These are phyloP conservation scores for Crocodylus rhombifer DNA, from an alignment of 2,797 vertebrate species.

Conservation along the genomic window DNA sequence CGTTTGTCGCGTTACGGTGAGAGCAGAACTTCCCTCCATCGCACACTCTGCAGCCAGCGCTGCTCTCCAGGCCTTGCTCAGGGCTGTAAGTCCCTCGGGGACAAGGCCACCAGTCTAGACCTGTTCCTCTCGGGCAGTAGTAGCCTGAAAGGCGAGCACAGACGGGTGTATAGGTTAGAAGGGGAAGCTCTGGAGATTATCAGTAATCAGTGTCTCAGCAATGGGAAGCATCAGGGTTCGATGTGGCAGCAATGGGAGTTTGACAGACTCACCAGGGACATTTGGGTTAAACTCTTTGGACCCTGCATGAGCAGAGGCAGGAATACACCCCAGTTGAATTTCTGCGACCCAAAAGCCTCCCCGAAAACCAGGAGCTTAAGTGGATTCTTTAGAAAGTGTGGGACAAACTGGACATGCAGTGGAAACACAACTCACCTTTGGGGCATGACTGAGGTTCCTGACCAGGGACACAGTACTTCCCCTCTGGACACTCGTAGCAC, in stretches of 20 bases:
- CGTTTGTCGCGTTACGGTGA: constrained; percentile 83
- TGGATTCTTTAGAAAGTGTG: fast-evolving
- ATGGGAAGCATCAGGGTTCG: no score
- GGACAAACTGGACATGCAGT: fast-evolving
- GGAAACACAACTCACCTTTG: constrained; percentile 81
- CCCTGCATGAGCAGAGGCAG: neutral
- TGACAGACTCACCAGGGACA: neutral
- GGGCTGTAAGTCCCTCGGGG: constrained; percentile 86
- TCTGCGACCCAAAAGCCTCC: neutral
- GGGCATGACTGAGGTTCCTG: constrained; percentile 84
- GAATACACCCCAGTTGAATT: neutral
- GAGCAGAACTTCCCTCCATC: constrained; percentile 88
- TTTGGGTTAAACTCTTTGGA: no score
- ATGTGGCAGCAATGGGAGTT: neutral
- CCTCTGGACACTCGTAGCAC: constrained; percentile 86
- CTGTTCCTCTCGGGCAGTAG: constrained; percentile 87
- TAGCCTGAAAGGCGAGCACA: constrained; percentile 81
- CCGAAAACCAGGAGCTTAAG: neutral
- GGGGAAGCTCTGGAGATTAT: neutral
- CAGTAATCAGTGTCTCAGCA: neutral
- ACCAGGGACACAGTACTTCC: constrained; percentile 87
- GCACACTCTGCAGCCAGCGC: constrained; percentile 83
- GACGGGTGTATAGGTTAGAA: neutral
- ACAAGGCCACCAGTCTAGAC: constrained; percentile 84
- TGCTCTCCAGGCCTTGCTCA: constrained; percentile 76